Conservation (phyloP, 1,140 invertebrate genomes). For the Harlomillsia oculata region DNA sequence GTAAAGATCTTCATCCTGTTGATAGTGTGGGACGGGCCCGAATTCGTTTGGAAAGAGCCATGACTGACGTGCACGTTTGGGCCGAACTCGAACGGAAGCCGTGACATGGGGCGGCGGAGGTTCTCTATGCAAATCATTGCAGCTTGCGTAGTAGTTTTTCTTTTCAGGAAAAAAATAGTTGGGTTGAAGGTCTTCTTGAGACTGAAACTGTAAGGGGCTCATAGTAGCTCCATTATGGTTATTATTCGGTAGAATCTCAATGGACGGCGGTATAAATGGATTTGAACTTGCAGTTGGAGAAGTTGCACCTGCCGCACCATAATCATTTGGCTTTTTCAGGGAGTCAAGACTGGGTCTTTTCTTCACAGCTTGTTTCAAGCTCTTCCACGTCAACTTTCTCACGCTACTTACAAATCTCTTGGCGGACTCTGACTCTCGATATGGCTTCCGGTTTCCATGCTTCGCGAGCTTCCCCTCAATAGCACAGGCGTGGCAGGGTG, state of each 20-base stretch:
- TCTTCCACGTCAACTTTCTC: constrained; percentile 35
- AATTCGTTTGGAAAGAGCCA: constrained; percentile 30
- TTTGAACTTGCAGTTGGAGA: neutral
- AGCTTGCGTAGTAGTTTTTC: constrained; percentile 31
- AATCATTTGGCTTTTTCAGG: constrained; percentile 12
- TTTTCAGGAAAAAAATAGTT: constrained; percentile 36
- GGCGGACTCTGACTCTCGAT: constrained; percentile 4
- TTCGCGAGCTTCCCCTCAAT: neutral
- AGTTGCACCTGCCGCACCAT: neutral
- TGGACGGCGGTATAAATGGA: neutral
- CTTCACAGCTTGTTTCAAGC: constrained; percentile 36
- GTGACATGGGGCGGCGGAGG: constrained; percentile 20
- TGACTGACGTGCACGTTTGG: constrained; percentile 29
- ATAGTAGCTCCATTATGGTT: constrained; percentile 5
- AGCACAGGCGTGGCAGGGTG: constrained; percentile 5
- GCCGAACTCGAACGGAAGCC: constrained; percentile 30
- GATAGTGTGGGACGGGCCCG: constrained; percentile 34
- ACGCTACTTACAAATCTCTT: constrained; percentile 32
- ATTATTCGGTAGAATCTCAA: constrained; percentile 2
- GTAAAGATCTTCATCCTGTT: constrained; percentile 28
- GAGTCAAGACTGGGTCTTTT: constrained; percentile 32
- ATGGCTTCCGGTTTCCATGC: neutral
- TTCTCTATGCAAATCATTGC: constrained; percentile 27
- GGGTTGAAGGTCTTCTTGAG: constrained; percentile 13
- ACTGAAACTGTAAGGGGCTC: neutral